A percentile compares a stretch with the other conserved stretches of the same genome.
These are phyloP conservation scores for Alca torda DNA, from an alignment of 2,797 vertebrate genomes.

Conservation along the genomic window DNA sequence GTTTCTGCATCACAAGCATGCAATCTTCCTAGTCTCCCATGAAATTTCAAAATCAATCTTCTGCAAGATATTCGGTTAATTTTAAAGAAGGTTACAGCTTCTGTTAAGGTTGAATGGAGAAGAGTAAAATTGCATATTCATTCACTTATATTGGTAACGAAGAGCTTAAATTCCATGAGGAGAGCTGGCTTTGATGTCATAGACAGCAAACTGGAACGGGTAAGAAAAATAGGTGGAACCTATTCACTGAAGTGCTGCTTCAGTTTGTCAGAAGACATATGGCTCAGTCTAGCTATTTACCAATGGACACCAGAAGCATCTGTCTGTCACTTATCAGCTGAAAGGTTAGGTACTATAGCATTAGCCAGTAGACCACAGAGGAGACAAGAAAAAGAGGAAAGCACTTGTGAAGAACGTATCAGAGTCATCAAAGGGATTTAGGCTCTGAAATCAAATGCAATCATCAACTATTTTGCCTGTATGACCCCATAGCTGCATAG, in stretches of 20 bases:
- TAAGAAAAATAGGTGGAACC: background rate
- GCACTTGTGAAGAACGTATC: background rate
- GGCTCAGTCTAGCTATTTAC: background rate
- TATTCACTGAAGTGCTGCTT: background rate
- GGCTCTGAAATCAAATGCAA: background rate
- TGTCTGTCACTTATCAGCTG: background rate
- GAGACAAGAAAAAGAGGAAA: background rate
- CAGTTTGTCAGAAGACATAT: background rate
- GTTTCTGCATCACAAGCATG: background rate
- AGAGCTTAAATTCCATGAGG: background rate
- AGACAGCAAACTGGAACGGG: background rate
- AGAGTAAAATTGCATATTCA: background rate
- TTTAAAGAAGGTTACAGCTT: background rate
- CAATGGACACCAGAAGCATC: background rate
- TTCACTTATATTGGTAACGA: background rate
- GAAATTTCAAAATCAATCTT: background rate
- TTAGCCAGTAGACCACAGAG: background rate
- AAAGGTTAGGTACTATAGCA: background rate
- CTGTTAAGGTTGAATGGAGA: background rate
- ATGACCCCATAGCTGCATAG: background rate
- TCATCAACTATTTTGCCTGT: background rate
- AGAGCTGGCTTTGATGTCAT: background rate
- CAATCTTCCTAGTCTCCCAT: background rate
- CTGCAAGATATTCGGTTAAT: background rate
- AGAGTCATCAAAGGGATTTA: background rate